Base-by-base conservation (phyloP, 2,888 invertebrate species). In the Dorcus parallelipipedus region DNA sequence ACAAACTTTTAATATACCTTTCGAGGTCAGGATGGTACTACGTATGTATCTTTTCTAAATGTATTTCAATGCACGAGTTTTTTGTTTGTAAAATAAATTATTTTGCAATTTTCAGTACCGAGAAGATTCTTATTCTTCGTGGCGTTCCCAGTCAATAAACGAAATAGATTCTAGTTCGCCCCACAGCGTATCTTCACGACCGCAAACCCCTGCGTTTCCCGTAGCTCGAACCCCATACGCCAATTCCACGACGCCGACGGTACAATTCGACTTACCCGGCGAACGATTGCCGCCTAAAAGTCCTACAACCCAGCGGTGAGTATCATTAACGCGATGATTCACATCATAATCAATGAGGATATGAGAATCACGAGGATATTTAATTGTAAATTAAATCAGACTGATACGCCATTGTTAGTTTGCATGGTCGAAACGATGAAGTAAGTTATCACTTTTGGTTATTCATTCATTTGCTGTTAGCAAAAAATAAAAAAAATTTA, bases 171-270 rank as follows among this genome's bases (percentile, higher is more conserved):
- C 75, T 3, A 78, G 84, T 71, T 85, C 86, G 48, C 78, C 80
- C 9, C 80, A 80, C 61, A 81, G 82, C 53, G 76, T 78, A 45
- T 81, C 81, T 38, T 83, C 84, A 62, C 84, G 93, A 60, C 92
- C 94, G 26, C 92, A 93, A 76, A 96, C 96, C 20, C 96, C 97
- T 45, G 91, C 92, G 55, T 97, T 97, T 82, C 96, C 97, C 60
- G 93, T 94, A 55, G 93, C 94, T 58, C 87, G 93, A 69, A 95
- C 94, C 6, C 95, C 94, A 81, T 88, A 87, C 66, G 91, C 90
- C 73, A 89, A 90, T 72, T 84, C 87, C 48, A 86, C 88, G 57
- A 85, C 85, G 58, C 86, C 88, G 55, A 83, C 86, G 52, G 82
- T 83, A 62, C 82, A 79, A 69, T 76, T 78, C 71, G 76, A 78